These are phyloP conservation scores for Potorous gilbertii DNA, from an alignment of 2,797 vertebrate genomes.

Conservation along the genomic window DNA sequence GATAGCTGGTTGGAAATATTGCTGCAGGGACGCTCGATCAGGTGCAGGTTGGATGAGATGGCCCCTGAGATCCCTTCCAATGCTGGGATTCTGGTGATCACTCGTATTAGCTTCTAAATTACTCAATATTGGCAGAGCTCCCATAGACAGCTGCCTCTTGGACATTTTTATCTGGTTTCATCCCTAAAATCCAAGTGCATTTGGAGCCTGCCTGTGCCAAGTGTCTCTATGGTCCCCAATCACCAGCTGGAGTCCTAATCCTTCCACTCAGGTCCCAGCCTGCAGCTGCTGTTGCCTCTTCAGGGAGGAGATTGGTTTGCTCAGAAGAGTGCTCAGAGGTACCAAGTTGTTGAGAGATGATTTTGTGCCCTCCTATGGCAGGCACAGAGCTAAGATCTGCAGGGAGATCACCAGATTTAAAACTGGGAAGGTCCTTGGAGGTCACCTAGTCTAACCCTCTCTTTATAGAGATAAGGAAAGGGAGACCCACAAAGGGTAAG, in stretches of 20 bases:
- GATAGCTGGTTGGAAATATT: neutral
- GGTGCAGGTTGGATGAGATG: neutral
- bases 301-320: neutral
- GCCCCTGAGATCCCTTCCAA: neutral
- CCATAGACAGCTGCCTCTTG: neutral
- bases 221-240: neutral
- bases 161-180: conserved; percentile 1
- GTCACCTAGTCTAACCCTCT: neutral
- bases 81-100: neutral
- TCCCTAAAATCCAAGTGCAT: neutral
- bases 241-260: neutral
- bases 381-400: neutral
- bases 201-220: neutral
- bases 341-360: neutral
- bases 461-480: neutral
- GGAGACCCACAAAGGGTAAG: neutral
- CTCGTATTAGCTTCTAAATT: neutral
- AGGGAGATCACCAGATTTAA: neutral
- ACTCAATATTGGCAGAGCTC: neutral
- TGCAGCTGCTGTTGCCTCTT: neutral
- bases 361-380: neutral
- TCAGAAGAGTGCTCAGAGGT: neutral
- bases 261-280: neutral
- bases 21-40: neutral
- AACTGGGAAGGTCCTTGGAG: neutral